These are phyloP conservation scores for Catocala nupta DNA, from an alignment of 2,888 invertebrate genomes.

Conservation along the genomic window DNA sequence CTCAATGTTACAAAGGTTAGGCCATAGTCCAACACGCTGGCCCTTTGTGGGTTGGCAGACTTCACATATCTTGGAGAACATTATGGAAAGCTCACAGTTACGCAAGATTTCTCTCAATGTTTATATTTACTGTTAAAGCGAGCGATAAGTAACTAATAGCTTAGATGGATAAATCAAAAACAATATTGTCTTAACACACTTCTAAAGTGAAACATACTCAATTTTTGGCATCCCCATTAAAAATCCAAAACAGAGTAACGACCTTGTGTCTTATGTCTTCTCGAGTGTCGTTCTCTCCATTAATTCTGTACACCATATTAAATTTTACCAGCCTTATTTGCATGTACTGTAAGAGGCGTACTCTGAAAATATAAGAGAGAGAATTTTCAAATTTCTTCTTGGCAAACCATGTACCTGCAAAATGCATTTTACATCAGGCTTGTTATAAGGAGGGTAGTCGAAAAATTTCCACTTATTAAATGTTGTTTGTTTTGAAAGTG, in stretches of 20 bases:
- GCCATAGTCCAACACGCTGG: no score
- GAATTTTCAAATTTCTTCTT: conserved; percentile 48
- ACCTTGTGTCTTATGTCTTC: conserved; percentile 31
- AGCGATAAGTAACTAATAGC: neutral
- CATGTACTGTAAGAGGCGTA: conserved; percentile 42
- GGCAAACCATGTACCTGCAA: conserved; percentile 62
- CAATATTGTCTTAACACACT: conserved; percentile 8
- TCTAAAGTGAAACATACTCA: conserved; percentile 23
- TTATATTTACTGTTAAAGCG: no score
- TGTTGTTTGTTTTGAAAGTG: conserved; percentile 19
- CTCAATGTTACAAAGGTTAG: no score
- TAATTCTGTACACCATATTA: conserved; percentile 55
- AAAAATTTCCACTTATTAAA: conserved; percentile 36
- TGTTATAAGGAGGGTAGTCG: conserved; percentile 30
- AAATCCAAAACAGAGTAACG: conserved; percentile 42
- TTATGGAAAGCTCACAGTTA: no score
- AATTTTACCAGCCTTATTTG: conserved; percentile 56
- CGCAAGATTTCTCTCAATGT: no score
- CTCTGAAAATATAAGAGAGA: conserved; percentile 42
- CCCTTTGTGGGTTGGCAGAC: no score
- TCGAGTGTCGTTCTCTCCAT: conserved; percentile 37
- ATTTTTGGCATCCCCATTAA: conserved; percentile 30
- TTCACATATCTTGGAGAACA: no score
- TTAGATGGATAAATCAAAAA: neutral
- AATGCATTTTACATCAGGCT: conserved; percentile 74